These are phyloP conservation scores for Aquatica leii DNA, from an alignment of 2,888 invertebrate genomes.

Conservation along the genomic window DNA sequence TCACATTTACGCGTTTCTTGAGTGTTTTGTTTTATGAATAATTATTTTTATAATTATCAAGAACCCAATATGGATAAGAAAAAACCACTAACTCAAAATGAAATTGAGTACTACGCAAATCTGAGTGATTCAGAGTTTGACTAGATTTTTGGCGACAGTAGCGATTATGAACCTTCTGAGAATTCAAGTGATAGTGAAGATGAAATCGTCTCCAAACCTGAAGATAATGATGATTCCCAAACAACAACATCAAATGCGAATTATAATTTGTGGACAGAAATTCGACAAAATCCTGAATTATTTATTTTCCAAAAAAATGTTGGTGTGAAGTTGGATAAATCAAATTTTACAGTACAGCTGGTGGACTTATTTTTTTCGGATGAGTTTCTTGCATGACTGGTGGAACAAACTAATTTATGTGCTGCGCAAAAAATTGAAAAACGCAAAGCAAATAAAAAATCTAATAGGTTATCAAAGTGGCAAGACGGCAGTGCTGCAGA, in stretches of 20 bases:
- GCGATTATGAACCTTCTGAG: conserved; percentile 31
- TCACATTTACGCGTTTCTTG: conserved; percentile 39
- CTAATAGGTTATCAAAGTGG: conserved; percentile 1
- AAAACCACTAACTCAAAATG: conserved; percentile 41
- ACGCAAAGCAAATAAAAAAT: conserved; percentile 17
- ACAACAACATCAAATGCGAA: conserved; percentile 40
- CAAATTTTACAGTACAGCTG: conserved; percentile 14
- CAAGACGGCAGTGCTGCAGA: conserved; percentile 19
- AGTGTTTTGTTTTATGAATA: conserved; percentile 12
- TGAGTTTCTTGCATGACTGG: conserved; percentile 33
- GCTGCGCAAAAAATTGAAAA: conserved; percentile 15
- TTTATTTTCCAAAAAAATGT: conserved; percentile 26
- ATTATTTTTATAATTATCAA: conserved; percentile 12
- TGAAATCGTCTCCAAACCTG: conserved; percentile 36
- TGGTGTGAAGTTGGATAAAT: conserved; percentile 39
- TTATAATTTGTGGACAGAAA: conserved; percentile 17
- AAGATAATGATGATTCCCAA: conserved; percentile 33
- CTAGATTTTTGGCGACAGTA: conserved; percentile 36
- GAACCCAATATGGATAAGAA: conserved; percentile 39
- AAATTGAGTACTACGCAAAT: conserved; percentile 40
- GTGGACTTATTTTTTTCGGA: conserved; percentile 10
- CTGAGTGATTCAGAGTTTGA: conserved; percentile 38
- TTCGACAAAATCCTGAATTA: conserved; percentile 7
- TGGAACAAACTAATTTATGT: conserved; percentile 44
- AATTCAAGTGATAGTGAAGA: conserved; percentile 36